Percentiles rank a stretch among this genome's conserved stretches.
Conservation (phyloP, 2,888 invertebrate species). For the Abrostola triplasia region DNA sequence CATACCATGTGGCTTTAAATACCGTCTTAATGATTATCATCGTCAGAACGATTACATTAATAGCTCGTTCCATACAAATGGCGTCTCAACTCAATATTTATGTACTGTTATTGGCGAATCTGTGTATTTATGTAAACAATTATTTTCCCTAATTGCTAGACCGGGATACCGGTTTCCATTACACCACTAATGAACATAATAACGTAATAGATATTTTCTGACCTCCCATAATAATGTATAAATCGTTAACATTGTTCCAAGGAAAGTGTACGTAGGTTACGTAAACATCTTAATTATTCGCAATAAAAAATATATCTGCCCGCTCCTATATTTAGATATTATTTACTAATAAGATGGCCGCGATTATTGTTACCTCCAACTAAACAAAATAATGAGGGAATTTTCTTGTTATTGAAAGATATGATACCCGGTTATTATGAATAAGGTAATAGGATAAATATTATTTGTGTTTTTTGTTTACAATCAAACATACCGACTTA, state of each 20-base stretch:
- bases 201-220: conserved; percentile 86
- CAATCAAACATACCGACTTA: no score
- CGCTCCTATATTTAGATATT: conserved; percentile 20
- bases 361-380: conserved; percentile 23
- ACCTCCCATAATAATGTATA: conserved; percentile 73
- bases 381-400: conserved; percentile 42
- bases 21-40: conserved; percentile 44
- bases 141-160: conserved; percentile 84
- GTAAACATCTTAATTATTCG: conserved; percentile 53
- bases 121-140: conserved; percentile 82
- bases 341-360: conserved; percentile 35
- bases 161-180: conserved; percentile 73
- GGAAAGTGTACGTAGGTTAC: conserved; percentile 53
- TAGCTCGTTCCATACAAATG: conserved; percentile 77
- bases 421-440: conserved; percentile 26
- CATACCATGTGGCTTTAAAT: conserved; percentile 40
- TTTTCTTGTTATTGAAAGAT: conserved; percentile 33
- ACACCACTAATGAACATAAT: conserved; percentile 84
- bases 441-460: no score
- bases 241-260: conserved; percentile 68
- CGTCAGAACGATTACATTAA: conserved; percentile 80
- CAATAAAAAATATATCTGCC: conserved; percentile 30
- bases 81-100: conserved; percentile 78
- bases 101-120: conserved; percentile 77
- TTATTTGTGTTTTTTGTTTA: no score